Base-by-base conservation (phyloP, 2,888 invertebrate species). In the Synergus laeviventris region DNA sequence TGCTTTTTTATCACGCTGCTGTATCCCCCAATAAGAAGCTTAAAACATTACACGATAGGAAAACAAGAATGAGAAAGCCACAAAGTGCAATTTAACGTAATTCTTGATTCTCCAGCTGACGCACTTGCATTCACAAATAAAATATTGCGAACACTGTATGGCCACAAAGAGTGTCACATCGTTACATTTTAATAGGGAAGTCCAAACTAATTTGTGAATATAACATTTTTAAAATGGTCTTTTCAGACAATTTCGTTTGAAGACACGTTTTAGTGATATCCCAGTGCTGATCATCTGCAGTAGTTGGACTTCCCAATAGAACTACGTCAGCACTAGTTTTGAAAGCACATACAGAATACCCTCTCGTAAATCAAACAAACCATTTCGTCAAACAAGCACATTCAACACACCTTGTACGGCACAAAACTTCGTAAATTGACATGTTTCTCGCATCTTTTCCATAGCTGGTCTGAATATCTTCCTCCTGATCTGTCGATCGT, bases 271-370 rank as follows among this genome's bases (percentile, higher is more conserved):
- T 45, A n/a, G 45, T 66, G 66, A 66, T 66, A 49, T 66, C 66
- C 9, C 14, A 66, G 42, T 66, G 66, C 45, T 49, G 49, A 66
- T 66, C 31, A 31, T n/a, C 66, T 49, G 45, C 45, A 45, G 66
- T 66, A 24, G 66, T 66, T 31, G 45, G 66, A 66, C 66, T 66
- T 66, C n/a, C 66, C 45, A 64, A 49, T 66, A 42, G 45, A 66
- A 66, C 66, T 49, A 45, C 66, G 66, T 66, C 66, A 66, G 66
- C 66, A 66, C 66, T 42, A 66, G 45, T 66, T 42, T 21, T 2
- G 42, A 49, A 45, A 66, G 45, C 45, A 31, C 66, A 45, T 31
- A 49, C 45, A 66, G 45, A n/a, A 62, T 36, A 36, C 62, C 9
- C 42, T 42, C 45, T 49, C 66, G 66, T 66, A 66, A 66, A 45